Percentiles rank a stretch among this genome's conserved stretches.
These are phyloP conservation scores for Petrosia ficiformis DNA, from an alignment of 37 sponge, comb jelly and placozoan species.

Conservation along the genomic window DNA sequence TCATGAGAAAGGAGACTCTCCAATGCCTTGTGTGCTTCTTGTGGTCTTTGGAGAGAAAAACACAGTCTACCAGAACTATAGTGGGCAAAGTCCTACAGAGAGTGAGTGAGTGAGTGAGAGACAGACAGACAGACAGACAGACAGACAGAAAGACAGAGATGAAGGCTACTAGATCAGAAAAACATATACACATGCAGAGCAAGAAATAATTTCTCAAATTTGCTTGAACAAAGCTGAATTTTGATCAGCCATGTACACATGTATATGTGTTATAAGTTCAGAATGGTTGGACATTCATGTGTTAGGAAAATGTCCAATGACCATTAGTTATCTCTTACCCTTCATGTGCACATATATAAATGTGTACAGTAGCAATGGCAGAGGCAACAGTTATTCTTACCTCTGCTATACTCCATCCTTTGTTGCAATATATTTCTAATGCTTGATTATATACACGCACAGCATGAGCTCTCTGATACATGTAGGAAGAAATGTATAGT, in stretches of 20 bases:
- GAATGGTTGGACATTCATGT: too few relatives aligned
- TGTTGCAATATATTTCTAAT: constrained; percentile 47
- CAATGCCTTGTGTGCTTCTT: constrained; percentile 38
- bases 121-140: too few relatives aligned
- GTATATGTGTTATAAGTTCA: too few relatives aligned
- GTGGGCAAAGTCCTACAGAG: constrained; percentile 44
- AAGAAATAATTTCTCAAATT: too few relatives aligned
- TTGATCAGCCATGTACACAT: too few relatives aligned
- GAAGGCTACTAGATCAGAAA: too few relatives aligned
- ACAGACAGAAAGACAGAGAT: too few relatives aligned
- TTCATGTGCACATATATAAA: neutral
- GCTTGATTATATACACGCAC: constrained; percentile 55
- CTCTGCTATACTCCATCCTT: constrained; percentile 82
- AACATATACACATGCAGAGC: too few relatives aligned
- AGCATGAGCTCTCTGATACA: constrained; percentile 54
- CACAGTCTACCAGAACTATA: constrained; percentile 50
- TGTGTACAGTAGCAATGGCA: neutral
- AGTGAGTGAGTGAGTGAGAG: neutral
- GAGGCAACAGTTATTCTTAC: constrained; percentile 13
- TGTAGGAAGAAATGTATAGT: neutral
- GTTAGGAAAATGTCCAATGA: too few relatives aligned
- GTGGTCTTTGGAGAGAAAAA: constrained; percentile 29
- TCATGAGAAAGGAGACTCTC: constrained; percentile 51
- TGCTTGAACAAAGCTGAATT: too few relatives aligned
- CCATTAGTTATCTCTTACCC: too few relatives aligned